These are phyloP conservation scores for Gymnoscelis rufifasciata DNA, from an alignment of 2,888 invertebrate species.

Conservation along the genomic window DNA sequence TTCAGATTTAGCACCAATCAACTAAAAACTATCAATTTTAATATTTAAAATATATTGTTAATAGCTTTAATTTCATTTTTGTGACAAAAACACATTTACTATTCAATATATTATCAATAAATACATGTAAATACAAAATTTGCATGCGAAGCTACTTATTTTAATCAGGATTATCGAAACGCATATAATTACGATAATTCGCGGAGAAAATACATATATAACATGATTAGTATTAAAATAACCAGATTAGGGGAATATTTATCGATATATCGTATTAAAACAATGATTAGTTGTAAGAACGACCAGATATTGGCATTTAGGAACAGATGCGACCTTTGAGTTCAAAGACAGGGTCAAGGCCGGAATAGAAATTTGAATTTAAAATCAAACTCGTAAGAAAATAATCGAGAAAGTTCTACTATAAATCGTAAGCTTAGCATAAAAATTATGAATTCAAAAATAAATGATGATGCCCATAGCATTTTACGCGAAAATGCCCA, in stretches of 20 bases:
- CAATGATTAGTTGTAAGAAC: slow-evolving; percentile 11
- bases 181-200: not conserved
- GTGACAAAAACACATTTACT: not conserved
- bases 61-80: not conserved
- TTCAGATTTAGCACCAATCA: not conserved
- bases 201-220: not conserved
- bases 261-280: slow-evolving; percentile 7
- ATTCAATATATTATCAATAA: not conserved
- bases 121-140: not conserved
- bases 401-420: slow-evolving; percentile 18
- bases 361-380: slow-evolving; percentile 36
- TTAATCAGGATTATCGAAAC: not conserved
- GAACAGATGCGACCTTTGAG: slow-evolving; percentile 16
- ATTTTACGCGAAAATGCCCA: slow-evolving; percentile 7
- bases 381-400: slow-evolving; percentile 11
- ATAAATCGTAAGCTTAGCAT: slow-evolving; percentile 20
- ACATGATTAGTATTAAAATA: not conserved
- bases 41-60: slow-evolving; percentile 1
- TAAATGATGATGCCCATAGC: slow-evolving; percentile 10
- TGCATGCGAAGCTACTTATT: not conserved
- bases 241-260: not conserved
- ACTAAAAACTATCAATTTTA: not conserved
- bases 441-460: slow-evolving; percentile 11
- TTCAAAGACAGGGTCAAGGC: slow-evolving; percentile 37
- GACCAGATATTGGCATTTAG: slow-evolving; percentile 6